Conservation (phyloP, 2,888 invertebrate species). For the Muscina levida region DNA sequence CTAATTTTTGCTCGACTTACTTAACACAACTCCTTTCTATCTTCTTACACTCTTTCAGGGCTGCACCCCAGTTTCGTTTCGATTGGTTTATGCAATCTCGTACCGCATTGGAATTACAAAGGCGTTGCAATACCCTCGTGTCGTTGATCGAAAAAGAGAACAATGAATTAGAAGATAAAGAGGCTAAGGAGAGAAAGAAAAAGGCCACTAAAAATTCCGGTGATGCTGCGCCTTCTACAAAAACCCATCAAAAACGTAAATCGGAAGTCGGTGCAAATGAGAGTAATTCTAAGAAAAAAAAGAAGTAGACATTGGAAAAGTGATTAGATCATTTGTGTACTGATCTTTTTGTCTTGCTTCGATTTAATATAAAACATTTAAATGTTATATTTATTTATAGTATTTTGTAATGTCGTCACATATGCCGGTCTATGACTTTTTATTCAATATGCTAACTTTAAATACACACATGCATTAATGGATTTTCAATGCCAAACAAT, state of each 20-base stretch:
- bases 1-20: too few relatives aligned
- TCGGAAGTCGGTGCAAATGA: slow-evolving; percentile 82
- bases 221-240: slow-evolving; percentile 81
- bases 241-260: slow-evolving; percentile 84
- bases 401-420: too few relatives aligned
- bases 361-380: too few relatives aligned
- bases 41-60: slow-evolving; percentile 80
- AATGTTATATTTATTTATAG: too few relatives aligned
- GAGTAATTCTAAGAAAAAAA: slow-evolving; percentile 79
- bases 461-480: too few relatives aligned
- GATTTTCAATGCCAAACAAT: too few relatives aligned
- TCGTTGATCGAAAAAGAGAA: slow-evolving; percentile 99
- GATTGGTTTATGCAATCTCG: slow-evolving; percentile 99
- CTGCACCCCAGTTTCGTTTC: slow-evolving; percentile 94
- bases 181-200: slow-evolving; percentile 93
- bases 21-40: too few relatives aligned
- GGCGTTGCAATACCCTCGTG: slow-evolving; percentile 98
- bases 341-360: too few relatives aligned
- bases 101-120: slow-evolving; percentile 97
- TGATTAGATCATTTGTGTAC: too few relatives aligned
- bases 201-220: slow-evolving; percentile 81
- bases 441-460: too few relatives aligned
- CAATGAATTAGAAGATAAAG: slow-evolving; percentile 97
- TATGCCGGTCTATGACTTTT: too few relatives aligned
- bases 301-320: slow-evolving; percentile 76